Percentiles rank a stretch among this genome's conserved stretches.
Conservation (phyloP, 2,888 invertebrate species). For the Ophion slaviceki region DNA sequence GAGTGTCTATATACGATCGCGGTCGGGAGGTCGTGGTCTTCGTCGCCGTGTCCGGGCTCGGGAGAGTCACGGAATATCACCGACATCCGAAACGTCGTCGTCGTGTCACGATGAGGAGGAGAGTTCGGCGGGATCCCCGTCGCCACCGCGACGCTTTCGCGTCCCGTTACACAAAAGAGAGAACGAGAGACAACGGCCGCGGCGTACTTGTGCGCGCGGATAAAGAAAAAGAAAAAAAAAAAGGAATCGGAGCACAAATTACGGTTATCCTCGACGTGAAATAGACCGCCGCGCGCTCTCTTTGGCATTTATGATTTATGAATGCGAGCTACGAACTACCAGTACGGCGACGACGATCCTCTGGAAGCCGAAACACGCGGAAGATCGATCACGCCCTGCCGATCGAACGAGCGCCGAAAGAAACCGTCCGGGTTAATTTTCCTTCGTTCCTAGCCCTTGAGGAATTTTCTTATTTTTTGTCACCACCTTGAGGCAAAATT, state of each 20-base stretch:
- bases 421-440: neutral
- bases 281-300: conserved; percentile 40
- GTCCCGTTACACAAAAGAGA: conserved; percentile 62
- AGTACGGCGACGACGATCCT: conserved; percentile 15
- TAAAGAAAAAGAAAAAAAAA: conserved; percentile 2
- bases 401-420: neutral
- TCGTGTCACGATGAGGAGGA: conserved; percentile 49
- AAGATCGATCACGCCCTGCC: neutral
- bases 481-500: no score
- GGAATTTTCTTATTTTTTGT: no score
- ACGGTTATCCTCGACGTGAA: conserved; percentile 59
- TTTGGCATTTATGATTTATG: conserved; percentile 65
- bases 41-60: conserved; percentile 59
- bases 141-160: conserved; percentile 50
- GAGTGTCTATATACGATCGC: conserved; percentile 17
- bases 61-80: conserved; percentile 60
- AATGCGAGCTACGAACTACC: conserved; percentile 33
- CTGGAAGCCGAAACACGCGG: conserved; percentile 70
- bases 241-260: conserved; percentile 65
- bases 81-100: conserved; percentile 64
- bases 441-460: neutral
- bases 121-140: conserved; percentile 47
- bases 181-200: conserved; percentile 10
- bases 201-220: neutral
- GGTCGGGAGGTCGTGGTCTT: conserved; percentile 55